A percentile compares a stretch with the other conserved stretches of the same genome.
phyloP scores from a whole-genome alignment of 2,797 vertebrate genomes.

The Morelia viridis region DNA sequence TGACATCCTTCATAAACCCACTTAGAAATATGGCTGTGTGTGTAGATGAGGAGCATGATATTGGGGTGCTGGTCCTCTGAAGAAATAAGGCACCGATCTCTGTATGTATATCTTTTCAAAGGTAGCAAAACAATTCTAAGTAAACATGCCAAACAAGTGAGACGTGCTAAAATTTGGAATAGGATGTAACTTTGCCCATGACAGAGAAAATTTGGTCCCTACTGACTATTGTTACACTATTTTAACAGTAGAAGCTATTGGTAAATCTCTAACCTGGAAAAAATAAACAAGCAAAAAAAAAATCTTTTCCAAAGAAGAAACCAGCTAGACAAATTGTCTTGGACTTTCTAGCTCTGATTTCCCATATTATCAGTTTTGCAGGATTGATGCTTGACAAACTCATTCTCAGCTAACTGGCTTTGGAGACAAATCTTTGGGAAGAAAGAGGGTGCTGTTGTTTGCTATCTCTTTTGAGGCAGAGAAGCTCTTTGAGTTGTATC shows the following conservation, averaged over 20 bases:
- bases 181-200: neutral
- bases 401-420: neutral
- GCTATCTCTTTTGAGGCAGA: slow-evolving; percentile 15
- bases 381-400: neutral
- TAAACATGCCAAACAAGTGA: neutral
- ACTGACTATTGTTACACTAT: neutral
- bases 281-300: neutral
- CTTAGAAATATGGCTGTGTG: neutral
- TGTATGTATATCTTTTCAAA: neutral
- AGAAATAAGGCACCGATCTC: neutral
- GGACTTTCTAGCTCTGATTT: slow-evolving; percentile 6
- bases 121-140: neutral
- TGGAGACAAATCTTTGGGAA: slow-evolving; percentile 1
- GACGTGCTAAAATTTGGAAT: neutral
- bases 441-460: slow-evolving; percentile 27
- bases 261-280: neutral
- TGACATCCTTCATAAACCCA: neutral
- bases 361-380: slow-evolving; percentile 12
- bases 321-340: neutral
- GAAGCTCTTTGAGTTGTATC: slow-evolving; percentile 35
- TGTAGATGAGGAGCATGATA: neutral
- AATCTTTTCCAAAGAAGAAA: slow-evolving; percentile 12
- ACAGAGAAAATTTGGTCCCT: neutral
- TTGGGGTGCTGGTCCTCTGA: too few relatives aligned
- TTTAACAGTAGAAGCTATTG: neutral